Base-by-base conservation (phyloP, 2,113 vertebrate genomes). In the Ahaetulla prasina region DNA sequence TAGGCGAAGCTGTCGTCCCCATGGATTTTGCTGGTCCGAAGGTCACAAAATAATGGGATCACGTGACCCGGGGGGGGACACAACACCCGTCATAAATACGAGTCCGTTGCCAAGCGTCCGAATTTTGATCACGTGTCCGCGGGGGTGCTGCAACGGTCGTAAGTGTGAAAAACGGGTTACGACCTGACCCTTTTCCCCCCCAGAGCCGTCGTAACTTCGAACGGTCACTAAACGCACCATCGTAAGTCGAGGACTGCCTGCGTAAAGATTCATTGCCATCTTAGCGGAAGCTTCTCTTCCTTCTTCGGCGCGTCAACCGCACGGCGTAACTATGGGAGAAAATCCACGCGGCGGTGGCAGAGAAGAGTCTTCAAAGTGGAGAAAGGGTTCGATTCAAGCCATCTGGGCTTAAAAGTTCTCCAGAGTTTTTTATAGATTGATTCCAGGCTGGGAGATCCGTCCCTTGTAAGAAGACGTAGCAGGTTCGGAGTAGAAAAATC, bases 251-350 rank as follows among this genome's bases (percentile, higher is more conserved):
- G 9, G 57, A 60, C 57, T 10, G 1, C 10, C 54, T 23, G 54
- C 0, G 1, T 68, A 12, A 0, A 6, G 63, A 74, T 74, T 18
- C 14, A 2, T 35, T 20, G 16, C 14, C 63, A 8, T 16, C 45
- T 49, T 14, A 49, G 9, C 5, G 4, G 1, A 12, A 12, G 43
- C 22, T 25, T 12, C 8, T 11, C 23, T 27, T 49, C 25, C 25
- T 7, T 6, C 2, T 16, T 30, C 0, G 0, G 12, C 5, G 11
- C 6, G 1, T 87, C 85, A 1, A 25, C 23, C 25, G 6, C 11
- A 43, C 7, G 20, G 18, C 27, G 3, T 63, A 63, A 0, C 27
- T 1, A 30, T 12, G 25, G 87, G 53, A 12, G 9, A 88, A 12
- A 43, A 8, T 14, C 8, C 43, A 49, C 0, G 1, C 2, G 11